Evolutionary conservation across 2,888 invertebrate species (phyloP), one percentile per base, ranked within the genome.

Genomic region (Agrypnus murinus): DNA sequence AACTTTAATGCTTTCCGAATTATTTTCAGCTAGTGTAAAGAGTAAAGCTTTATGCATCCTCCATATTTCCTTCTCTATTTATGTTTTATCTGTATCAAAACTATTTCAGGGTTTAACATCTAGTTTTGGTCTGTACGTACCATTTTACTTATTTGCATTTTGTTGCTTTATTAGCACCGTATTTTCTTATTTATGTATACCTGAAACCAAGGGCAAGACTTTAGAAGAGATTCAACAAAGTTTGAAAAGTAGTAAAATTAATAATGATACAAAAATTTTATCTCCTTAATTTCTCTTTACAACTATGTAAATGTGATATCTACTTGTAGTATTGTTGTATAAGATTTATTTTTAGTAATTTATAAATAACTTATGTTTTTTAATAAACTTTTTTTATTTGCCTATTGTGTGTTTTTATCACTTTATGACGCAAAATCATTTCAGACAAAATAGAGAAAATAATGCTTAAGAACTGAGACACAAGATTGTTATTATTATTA

Each of bases 181-280:
- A 19, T 73, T 80, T 62, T 76, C 80, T 4, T 78, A 80, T 66
- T 81, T 71, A 71, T 75, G 79, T 65, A 74, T 85, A 31, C 84
- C 84, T 0, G 83, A 85, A 71, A 84, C 84, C 0, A 82, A 80
- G 71, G 84, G 83, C 1, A 84, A 82, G 67, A 82, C 83, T 8
- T 74, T 85, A 36, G 83, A 84, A 67, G 82, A 84, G 75, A 84
- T 84, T 53, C 84, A 85, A 69, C 81, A 84, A 70, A 69, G 76
- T 14, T 75, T 84, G 25, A 58, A 15, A 8, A 6, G 19, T 4
- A 1, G 5, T 65, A 74, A 8, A n/a, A 50, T 25, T 25, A 5
- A 25, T 25, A 25, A 25, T n/a, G n/a, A 25, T 3, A 5, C 25
- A 25, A 25, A 25, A 25, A 25, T n/a, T n/a, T n/a, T n/a, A n/a